These are phyloP conservation scores for Champsocephalus gunnari DNA, from an alignment of 2,797 vertebrate genomes.

Conservation along the genomic window DNA sequence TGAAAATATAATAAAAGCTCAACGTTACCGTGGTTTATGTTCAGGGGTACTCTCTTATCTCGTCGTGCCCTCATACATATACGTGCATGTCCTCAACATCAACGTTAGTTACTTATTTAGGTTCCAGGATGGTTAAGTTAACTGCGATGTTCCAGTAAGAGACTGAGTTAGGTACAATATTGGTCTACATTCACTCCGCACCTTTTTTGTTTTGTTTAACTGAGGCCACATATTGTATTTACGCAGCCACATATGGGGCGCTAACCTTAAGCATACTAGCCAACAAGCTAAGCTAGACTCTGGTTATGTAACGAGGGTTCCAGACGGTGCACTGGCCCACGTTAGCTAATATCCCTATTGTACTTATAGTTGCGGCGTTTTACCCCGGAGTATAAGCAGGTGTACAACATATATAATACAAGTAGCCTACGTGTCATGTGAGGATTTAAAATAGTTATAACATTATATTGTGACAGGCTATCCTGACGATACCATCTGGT, in stretches of 20 bases:
- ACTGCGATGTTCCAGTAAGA: not conserved
- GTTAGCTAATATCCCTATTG: not conserved
- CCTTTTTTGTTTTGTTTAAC: no score
- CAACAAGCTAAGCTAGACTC: not conserved
- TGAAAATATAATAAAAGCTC: not conserved
- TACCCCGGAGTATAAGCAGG: accelerated
- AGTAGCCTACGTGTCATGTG: not conserved
- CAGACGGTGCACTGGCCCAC: not conserved
- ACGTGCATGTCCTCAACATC: not conserved
- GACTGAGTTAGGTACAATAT: no score
- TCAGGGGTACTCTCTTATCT: not conserved
- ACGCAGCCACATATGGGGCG: no score
- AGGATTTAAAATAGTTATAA: no score
- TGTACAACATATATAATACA: not conserved
- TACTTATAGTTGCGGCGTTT: not conserved
- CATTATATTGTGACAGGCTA: no score
- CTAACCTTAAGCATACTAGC: no score
- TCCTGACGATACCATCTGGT: conserved; percentile 45
- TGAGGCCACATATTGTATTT: no score
- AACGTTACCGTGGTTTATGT: not conserved
- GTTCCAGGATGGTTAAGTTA: not conserved
- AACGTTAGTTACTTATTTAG: not conserved
- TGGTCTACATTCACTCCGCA: not conserved
- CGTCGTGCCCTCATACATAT: not conserved
- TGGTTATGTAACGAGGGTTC: not conserved